phyloP scores from a whole-genome alignment of 2,113 vertebrate genomes.

The Scytalopus superciliaris region DNA sequence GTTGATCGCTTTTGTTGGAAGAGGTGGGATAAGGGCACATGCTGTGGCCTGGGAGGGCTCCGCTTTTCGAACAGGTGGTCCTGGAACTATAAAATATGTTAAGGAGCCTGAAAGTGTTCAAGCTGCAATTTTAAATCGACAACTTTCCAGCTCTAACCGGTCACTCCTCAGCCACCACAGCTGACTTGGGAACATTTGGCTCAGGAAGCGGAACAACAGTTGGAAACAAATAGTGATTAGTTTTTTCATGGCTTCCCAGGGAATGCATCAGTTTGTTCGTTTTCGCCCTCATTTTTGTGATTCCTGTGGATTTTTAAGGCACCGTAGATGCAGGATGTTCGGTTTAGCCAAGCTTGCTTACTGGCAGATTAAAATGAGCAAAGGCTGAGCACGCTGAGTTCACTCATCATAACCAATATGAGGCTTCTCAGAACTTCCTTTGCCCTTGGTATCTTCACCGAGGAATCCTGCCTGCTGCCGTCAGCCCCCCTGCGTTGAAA shows the following conservation, averaged over 20 bases:
- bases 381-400: conserved; percentile 57
- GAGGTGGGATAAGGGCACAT: neutral
- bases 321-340: conserved; percentile 17
- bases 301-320: conserved; percentile 62
- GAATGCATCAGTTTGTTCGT: conserved; percentile 3
- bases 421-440: conserved; percentile 33
- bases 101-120: conserved; percentile 10
- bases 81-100: neutral
- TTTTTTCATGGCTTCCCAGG: conserved; percentile 63
- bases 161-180: conserved; percentile 40
- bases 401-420: conserved; percentile 23
- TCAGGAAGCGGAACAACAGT: conserved; percentile 48
- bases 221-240: conserved; percentile 60
- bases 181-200: conserved; percentile 61
- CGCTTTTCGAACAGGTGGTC: conserved; percentile 21
- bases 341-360: conserved; percentile 17
- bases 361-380: conserved; percentile 68
- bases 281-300: conserved; percentile 7
- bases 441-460: conserved; percentile 33
- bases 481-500: conserved; percentile 64
- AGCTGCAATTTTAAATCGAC: neutral
- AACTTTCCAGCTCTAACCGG: conserved; percentile 42
- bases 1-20: neutral
- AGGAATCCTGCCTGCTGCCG: conserved; percentile 67
- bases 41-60: neutral